phyloP scores from a whole-genome alignment of 2,797 vertebrate species.

The Psittacula echo region DNA sequence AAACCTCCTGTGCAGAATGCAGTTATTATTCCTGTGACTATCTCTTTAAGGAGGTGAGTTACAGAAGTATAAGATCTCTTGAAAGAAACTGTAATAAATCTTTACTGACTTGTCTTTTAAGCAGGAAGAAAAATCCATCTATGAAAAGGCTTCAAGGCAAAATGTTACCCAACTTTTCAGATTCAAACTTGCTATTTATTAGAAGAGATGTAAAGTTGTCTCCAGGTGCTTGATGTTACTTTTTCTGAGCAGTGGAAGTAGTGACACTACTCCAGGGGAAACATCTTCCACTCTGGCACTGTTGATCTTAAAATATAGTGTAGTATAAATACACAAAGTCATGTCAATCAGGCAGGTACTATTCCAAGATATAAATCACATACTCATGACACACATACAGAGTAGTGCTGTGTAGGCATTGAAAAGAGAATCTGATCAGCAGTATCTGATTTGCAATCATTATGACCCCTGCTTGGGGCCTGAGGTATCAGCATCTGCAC shows the following conservation, averaged over 20 bases:
- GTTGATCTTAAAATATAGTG: conserved; percentile 1
- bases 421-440: background rate
- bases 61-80: conserved; percentile 44
- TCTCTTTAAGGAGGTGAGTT: conserved; percentile 62
- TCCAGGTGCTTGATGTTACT: conserved; percentile 29
- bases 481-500: background rate
- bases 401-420: background rate
- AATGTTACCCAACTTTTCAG: conserved; percentile 61
- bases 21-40: conserved; percentile 49
- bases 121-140: conserved; percentile 61
- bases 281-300: background rate
- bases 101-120: conserved; percentile 69
- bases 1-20: background rate
- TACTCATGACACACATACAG: background rate
- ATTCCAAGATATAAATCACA: background rate
- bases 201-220: conserved; percentile 12
- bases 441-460: background rate
- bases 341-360: conserved; percentile 7
- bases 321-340: background rate
- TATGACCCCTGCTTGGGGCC: background rate
- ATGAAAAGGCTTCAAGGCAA: conserved; percentile 70
- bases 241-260: conserved; percentile 34
- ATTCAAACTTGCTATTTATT: conserved; percentile 70
- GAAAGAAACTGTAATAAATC: conserved; percentile 70
- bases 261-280: conserved; percentile 41